These are phyloP conservation scores for Seriola rivoliana DNA, from an alignment of 2,113 vertebrate genomes.

Conservation along the genomic window DNA sequence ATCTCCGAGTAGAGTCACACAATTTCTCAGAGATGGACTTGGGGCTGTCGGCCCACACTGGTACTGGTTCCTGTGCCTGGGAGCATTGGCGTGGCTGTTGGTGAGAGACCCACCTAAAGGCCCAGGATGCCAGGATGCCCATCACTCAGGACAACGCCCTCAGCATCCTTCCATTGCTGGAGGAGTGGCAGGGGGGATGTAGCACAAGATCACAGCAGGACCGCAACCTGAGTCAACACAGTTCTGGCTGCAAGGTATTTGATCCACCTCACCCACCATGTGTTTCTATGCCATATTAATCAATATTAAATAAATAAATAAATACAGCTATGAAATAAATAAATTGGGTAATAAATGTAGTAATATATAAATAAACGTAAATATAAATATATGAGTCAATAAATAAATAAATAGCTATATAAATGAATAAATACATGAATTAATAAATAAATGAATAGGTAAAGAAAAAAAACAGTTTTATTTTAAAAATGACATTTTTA, in stretches of 20 bases:
- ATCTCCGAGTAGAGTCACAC: slow-evolving; percentile 32
- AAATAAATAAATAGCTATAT: no score
- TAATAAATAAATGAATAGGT: no score
- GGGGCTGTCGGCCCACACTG: background rate
- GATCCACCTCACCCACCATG: background rate
- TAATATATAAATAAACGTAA: no score
- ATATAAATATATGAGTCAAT: no score
- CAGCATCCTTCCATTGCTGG: slow-evolving; percentile 91
- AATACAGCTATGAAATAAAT: no score
- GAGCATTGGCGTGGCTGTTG: slow-evolving; percentile 19
- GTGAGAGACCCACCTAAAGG: slow-evolving; percentile 37
- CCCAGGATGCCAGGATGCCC: slow-evolving; percentile 91
- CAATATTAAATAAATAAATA: no score
- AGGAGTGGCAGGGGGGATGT: slow-evolving; percentile 87
- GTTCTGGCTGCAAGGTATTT: slow-evolving; percentile 34
- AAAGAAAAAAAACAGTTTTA: no score
- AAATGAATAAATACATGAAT: no score
- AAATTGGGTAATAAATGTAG: no score
- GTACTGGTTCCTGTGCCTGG: slow-evolving; percentile 30
- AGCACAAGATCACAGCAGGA: slow-evolving; percentile 52
- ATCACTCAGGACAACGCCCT: slow-evolving; percentile 95
- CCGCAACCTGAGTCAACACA: slow-evolving; percentile 57
- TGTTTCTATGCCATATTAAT: background rate
- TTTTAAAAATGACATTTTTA: no score
- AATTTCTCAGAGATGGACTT: slow-evolving; percentile 45